A percentile compares a stretch with the other conserved stretches of the same genome.
These are phyloP conservation scores for Micronycteris hirsuta DNA, from an alignment of 2,113 vertebrate species.

Conservation along the genomic window DNA sequence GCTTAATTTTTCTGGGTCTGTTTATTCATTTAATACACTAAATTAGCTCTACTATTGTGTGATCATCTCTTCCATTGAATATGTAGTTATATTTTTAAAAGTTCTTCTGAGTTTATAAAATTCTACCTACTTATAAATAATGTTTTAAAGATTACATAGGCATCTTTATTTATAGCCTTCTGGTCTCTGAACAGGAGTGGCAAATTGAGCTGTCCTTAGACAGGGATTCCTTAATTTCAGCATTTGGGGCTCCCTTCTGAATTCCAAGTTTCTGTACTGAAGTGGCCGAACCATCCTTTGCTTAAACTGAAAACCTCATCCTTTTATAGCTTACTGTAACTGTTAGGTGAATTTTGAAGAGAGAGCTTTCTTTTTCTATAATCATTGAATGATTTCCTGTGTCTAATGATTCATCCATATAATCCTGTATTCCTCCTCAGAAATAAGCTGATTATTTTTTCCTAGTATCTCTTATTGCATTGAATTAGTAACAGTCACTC, in stretches of 20 bases:
- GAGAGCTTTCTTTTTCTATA: neutral
- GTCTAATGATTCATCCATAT: neutral
- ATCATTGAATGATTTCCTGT: neutral
- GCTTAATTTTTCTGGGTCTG: neutral
- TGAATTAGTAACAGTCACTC: neutral
- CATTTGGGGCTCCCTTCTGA: neutral
- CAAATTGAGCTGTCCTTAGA: neutral
- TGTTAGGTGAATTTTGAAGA: neutral
- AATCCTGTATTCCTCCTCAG: neutral
- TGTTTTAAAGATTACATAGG: neutral
- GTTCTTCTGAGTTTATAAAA: conserved; percentile 16
- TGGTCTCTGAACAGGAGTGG: neutral
- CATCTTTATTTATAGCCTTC: neutral
- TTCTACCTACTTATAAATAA: neutral
- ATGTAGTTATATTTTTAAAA: neutral
- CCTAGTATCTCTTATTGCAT: neutral
- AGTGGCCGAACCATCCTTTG: neutral
- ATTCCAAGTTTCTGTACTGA: neutral
- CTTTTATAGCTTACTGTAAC: neutral
- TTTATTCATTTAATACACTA: conserved; percentile 7
- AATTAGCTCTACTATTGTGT: neutral
- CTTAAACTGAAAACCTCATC: neutral
- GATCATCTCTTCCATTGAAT: neutral
- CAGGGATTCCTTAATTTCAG: neutral
- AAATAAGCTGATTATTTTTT: neutral